Evolutionary conservation across 2,797 vertebrate species (phyloP), one percentile per base, ranked within the genome.

Genomic region (Picus viridis): DNA sequence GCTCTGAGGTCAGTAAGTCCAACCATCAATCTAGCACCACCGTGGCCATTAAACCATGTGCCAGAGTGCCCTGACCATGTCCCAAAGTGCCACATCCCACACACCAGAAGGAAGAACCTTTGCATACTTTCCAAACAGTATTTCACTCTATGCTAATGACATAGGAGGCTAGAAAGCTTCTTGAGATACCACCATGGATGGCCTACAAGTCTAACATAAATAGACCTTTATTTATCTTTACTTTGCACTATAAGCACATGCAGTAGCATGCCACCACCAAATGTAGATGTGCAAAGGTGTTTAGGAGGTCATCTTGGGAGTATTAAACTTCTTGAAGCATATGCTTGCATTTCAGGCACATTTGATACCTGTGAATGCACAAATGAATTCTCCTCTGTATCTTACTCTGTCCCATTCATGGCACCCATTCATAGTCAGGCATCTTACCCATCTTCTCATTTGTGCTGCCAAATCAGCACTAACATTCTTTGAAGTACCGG

Each of bases 381-480:
- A 64, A 32, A 19, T 57, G 64, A 43, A 82, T 89, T 64, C 24
- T 83, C 63, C 67, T 73, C 30, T 56, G 34, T 15, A 18, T 58
- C 65, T 69, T 56, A 29, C 30, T 81, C 41, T 65, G 81, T 71
- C 51, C 56, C 61, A 65, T 83, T 86, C 13, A 6, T 2, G 34
- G 20, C 29, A 22, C 34, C 39, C 39, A 39, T 39, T 39, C 39
- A 39, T 12, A 39, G 78, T 59, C 88, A 59, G 5, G 24, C 24
- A n/a, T 78, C 53, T 67, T 67, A 69, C 56, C 84, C 69, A 47
- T 32, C 75, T 87, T 92, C 58, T 77, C n/a, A 80, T 85, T 90
- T 92, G 84, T 51, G 91, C 85, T 90, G 73, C 43, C 83, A 86
- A 94, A 91, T 86, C 74, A 95, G 75, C 83, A 92, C 29, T 83